phyloP scores from a whole-genome alignment of 2,797 vertebrate species.

The Thripadectes ignobilis region DNA sequence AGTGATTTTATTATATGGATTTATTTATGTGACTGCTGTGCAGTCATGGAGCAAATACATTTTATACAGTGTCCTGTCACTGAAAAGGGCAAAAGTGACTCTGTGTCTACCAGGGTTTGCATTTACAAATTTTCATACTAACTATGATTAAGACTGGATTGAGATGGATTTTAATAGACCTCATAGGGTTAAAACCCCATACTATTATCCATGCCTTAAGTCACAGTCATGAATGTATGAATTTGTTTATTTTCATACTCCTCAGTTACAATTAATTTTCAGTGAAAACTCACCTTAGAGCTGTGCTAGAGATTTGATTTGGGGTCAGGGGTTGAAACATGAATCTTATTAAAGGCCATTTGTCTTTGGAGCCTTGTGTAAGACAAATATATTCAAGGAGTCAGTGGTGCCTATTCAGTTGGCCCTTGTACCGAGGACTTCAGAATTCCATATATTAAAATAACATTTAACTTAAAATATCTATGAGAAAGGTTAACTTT shows the following conservation, averaged over 20 bases:
- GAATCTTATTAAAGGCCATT: not conserved
- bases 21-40: not conserved
- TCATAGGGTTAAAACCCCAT: not conserved
- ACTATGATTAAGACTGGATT: not conserved
- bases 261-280: not conserved
- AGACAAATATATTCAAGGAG: not conserved
- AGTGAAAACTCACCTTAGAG: not conserved
- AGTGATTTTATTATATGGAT: not conserved
- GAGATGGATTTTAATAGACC: not conserved
- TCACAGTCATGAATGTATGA: not conserved
- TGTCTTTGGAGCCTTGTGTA: not conserved
- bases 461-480: not conserved
- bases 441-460: not conserved
- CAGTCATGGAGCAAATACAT: not conserved
- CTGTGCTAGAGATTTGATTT: not conserved
- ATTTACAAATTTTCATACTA: not conserved
- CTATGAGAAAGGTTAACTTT: not conserved
- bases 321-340: not conserved
- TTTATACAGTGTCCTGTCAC: not conserved
- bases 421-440: not conserved
- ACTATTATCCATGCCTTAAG: not conserved
- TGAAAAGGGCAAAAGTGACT: not conserved
- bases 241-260: not conserved
- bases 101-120: not conserved
- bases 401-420: rapidly evolving